These are phyloP conservation scores for Chloropsis hardwickii DNA, from an alignment of 2,113 vertebrate genomes.

Conservation along the genomic window DNA sequence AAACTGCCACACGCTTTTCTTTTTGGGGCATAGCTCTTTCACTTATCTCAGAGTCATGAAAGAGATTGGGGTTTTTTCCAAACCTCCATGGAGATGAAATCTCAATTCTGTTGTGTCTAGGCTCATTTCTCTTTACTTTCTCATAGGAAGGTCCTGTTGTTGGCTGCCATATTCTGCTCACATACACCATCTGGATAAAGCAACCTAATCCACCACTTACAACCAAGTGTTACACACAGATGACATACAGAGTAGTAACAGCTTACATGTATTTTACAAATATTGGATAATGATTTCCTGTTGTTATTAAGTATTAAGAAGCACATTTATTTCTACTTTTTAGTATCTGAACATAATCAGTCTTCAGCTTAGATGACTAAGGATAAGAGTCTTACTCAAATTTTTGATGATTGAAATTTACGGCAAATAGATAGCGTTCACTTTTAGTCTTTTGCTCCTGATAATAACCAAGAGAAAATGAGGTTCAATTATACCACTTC, in stretches of 20 bases:
- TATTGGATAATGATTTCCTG: not conserved
- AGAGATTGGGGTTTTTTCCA: accelerated
- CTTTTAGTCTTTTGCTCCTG: not conserved
- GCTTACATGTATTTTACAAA: not conserved
- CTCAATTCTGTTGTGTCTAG: not conserved
- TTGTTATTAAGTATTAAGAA: not conserved
- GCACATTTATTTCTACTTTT: not conserved
- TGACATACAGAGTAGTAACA: not conserved
- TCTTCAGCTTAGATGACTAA: not conserved
- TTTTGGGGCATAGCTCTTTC: not conserved
- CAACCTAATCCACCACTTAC: not conserved
- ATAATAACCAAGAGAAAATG: not conserved
- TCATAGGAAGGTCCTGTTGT: not conserved
- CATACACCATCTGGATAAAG: not conserved
- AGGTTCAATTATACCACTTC: not conserved
- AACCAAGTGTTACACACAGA: not conserved
- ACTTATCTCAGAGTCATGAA: not conserved
- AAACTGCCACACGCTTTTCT: not conserved
- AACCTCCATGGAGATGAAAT: not conserved
- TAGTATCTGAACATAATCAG: not conserved
- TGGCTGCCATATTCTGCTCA: not conserved
- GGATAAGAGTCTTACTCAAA: not conserved
- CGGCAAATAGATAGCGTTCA: not conserved
- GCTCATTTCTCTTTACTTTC: not conserved
- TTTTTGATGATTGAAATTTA: not conserved